A percentile compares a stretch with the other conserved stretches of the same genome.
These are phyloP conservation scores for Drosophila punjabiensis DNA, from an alignment of 1,140 invertebrate genomes.

Conservation along the genomic window DNA sequence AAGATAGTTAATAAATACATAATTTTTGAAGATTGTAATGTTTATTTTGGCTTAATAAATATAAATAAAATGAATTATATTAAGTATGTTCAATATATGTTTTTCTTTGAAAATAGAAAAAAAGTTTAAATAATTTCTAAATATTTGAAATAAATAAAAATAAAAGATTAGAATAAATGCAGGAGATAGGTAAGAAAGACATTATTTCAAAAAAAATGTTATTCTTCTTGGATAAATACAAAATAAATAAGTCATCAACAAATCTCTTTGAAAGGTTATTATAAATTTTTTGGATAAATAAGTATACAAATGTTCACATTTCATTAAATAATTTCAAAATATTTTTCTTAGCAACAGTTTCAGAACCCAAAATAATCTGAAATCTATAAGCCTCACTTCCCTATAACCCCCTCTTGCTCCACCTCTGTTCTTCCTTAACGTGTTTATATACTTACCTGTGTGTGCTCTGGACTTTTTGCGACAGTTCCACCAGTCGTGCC, in stretches of 20 bases:
- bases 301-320: no score
- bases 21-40: neutral
- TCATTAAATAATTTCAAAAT: neutral
- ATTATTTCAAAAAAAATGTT: no score
- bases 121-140: no score
- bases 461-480: slow-evolving; percentile 34
- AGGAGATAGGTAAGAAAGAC: no score
- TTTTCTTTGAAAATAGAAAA: no score
- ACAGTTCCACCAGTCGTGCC: slow-evolving; percentile 58
- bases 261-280: no score
- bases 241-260: no score
- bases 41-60: neutral
- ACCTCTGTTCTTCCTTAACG: neutral
- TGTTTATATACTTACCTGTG: slow-evolving; percentile 29
- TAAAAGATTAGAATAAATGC: no score
- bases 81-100: no score
- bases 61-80: neutral
- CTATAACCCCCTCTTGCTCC: neutral
- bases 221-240: no score
- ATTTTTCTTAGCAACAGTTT: neutral
- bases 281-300: no score
- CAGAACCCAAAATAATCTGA: neutral
- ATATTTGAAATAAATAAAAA: no score
- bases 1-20: neutral
- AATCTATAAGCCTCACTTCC: neutral